Conservation (phyloP, 2,888 invertebrate genomes). For the Coremacera marginata region DNA sequence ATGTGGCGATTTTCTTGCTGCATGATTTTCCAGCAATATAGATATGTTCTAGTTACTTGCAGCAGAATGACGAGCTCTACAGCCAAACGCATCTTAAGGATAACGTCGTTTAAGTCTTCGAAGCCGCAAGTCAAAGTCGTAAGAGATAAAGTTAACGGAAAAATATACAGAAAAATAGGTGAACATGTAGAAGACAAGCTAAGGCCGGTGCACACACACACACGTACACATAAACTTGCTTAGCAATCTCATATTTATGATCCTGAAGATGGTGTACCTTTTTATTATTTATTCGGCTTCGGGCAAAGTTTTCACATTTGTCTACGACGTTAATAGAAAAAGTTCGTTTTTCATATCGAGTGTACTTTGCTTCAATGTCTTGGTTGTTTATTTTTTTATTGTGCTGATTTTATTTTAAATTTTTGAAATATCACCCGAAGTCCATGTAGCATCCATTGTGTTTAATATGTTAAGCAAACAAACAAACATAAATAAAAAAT, state of each 20-base stretch:
- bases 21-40: neutral
- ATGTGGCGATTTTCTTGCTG: neutral
- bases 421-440: no score
- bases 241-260: neutral
- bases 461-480: no score
- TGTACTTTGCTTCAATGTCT: no score
- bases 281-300: neutral
- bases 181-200: neutral
- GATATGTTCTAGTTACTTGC: neutral
- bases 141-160: no score
- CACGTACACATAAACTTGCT: neutral
- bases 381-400: no score
- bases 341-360: no score
- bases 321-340: neutral
- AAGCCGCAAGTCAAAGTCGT: no score
- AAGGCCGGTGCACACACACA: neutral
- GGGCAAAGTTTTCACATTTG: slow-evolving; percentile 11
- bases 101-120: neutral
- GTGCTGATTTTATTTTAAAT: no score
- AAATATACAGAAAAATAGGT: neutral
- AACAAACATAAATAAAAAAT: no score
- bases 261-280: neutral
- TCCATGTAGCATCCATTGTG: no score
- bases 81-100: neutral
- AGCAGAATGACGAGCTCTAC: slow-evolving; percentile 3